A percentile compares a stretch with the other conserved stretches of the same genome.
Conservation (phyloP, 1,140 invertebrate species). For the Drosophila sp. region DNA sequence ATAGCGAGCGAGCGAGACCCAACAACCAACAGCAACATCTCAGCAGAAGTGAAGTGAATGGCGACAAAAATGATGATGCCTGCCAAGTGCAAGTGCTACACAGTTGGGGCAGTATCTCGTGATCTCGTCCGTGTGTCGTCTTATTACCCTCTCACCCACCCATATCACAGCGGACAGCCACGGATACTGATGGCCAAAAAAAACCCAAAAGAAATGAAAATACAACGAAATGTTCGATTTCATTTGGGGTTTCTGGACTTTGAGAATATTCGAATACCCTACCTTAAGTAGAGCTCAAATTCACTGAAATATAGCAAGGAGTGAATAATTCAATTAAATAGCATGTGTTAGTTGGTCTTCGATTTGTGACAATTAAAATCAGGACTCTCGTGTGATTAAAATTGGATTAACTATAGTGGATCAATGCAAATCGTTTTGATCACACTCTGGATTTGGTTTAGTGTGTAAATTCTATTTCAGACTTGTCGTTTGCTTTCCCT, state of each 20-base stretch:
- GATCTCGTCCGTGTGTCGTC: constrained; percentile 65
- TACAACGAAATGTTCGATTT: constrained; percentile 17
- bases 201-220: constrained; percentile 24
- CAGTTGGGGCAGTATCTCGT: constrained; percentile 60
- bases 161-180: constrained; percentile 29
- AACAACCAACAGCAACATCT: not conserved
- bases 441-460: too few relatives aligned
- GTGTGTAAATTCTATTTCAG: too few relatives aligned
- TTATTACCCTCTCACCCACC: constrained; percentile 19
- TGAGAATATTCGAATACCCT: not conserved
- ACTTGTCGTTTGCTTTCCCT: too few relatives aligned
- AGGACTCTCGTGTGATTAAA: too few relatives aligned
- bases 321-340: too few relatives aligned
- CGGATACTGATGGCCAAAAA: constrained; percentile 32
- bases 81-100: constrained; percentile 44
- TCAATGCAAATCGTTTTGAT: too few relatives aligned
- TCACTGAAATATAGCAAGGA: too few relatives aligned
- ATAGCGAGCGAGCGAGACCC: not conserved
- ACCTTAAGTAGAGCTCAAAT: too few relatives aligned
- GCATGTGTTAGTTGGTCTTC: too few relatives aligned
- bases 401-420: too few relatives aligned
- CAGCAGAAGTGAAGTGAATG: constrained; percentile 11
- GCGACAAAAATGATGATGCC: constrained; percentile 21
- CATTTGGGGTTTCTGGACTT: constrained; percentile 13
- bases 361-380: too few relatives aligned